Evolutionary conservation across 1,140 invertebrate genomes (phyloP), one percentile per base, ranked within the genome.

Genomic region (Polypedilum vanderplanki): DNA sequence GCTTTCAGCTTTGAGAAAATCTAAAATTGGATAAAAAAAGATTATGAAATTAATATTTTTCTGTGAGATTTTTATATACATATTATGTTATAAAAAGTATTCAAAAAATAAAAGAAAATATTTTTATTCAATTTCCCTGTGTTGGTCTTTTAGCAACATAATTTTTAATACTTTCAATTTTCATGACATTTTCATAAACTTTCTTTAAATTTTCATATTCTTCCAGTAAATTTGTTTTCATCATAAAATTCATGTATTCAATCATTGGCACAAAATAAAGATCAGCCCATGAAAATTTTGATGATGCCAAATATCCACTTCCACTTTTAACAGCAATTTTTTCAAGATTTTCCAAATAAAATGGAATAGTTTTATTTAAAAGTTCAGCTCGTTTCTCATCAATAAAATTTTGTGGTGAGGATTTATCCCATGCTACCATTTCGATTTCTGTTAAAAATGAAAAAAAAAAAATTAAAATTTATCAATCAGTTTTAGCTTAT

Each of bases 1-100:
- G 12, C 83, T 96, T 70, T 91, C 95, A 81, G 95, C 95, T 0
- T 85, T 98, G 74, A 87, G 91, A 79, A 90, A 78, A 64, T 81
- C 81, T 0, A 80, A 80, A 73, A 77, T 80, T 41, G 76, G 78
- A 22, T 20, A 18, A 70, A 33, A 33, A 18, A 70, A 33, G 5
- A 33, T 33, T 33, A 33, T 33, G 24, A 33, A 33, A 33, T 33
- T 33, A 33, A 3, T 33, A 33, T 33, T 33, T n/a, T n/a, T n/a
- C n/a, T n/a, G n/a, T n/a, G n/a, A n/a, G n/a, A n/a, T n/a, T n/a
- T n/a, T n/a, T n/a, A n/a, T n/a, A n/a, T n/a, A n/a, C n/a, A 5
- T 33, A 33, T 33, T 33, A 33, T 33, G 5, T 33, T 33, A 33
- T 33, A 1, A 33, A n/a, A 33, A 33, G 24, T 33, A 33, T 33